These are phyloP conservation scores for Morpho achilles DNA, from an alignment of 2,888 invertebrate species.

Conservation along the genomic window DNA sequence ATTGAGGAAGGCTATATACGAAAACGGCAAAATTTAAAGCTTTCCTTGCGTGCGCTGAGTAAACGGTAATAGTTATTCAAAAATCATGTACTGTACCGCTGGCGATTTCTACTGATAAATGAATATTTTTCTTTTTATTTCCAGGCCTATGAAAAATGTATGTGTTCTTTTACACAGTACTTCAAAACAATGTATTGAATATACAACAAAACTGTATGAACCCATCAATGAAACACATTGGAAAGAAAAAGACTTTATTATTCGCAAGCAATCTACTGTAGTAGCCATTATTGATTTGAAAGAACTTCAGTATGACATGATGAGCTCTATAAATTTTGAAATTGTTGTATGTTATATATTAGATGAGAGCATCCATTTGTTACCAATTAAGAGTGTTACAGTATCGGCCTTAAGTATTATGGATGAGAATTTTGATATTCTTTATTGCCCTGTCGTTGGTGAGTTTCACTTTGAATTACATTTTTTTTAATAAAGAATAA, in stretches of 20 bases:
- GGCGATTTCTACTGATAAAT: neutral
- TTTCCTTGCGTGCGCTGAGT: no score
- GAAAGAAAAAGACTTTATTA: slow-evolving; percentile 37
- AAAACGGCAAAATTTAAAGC: no score
- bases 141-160: slow-evolving; percentile 49
- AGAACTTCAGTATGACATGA: slow-evolving; percentile 43
- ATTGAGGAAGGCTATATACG: no score
- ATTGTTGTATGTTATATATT: slow-evolving; percentile 46
- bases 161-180: slow-evolving; percentile 43
- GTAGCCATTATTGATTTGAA: slow-evolving; percentile 42
- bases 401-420: slow-evolving; percentile 47
- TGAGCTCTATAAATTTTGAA: slow-evolving; percentile 45
- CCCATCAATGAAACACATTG: slow-evolving; percentile 38
- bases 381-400: slow-evolving; percentile 48
- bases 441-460: slow-evolving; percentile 28
- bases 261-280: slow-evolving; percentile 35
- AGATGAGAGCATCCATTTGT: slow-evolving; percentile 36
- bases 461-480: slow-evolving; percentile 16
- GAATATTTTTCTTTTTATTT: slow-evolving; percentile 22
- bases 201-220: slow-evolving; percentile 53
- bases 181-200: slow-evolving; percentile 38
- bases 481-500: neutral
- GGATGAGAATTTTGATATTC: slow-evolving; percentile 49
- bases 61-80: no score
- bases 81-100: neutral